Conservation (phyloP, 2,113 vertebrate species). For the Condylura cristata region DNA sequence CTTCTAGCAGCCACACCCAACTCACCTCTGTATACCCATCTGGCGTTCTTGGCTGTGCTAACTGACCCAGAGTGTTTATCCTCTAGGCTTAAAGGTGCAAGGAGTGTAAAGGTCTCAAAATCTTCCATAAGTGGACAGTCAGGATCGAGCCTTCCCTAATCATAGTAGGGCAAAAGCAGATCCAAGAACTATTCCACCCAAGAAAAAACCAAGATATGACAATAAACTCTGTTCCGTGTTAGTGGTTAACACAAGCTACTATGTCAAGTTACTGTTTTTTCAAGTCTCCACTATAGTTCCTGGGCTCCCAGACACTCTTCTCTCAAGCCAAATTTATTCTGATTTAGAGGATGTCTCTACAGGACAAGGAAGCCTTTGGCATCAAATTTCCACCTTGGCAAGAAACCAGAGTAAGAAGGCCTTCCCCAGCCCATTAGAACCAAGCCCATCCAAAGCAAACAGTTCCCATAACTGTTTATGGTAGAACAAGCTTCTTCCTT, state of each 20-base stretch:
- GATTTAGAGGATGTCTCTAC: not conserved
- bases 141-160: not conserved
- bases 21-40: not conserved
- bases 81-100: not conserved
- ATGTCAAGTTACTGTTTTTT: not conserved
- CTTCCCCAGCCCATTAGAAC: conserved; percentile 57
- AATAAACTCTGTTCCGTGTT: not conserved
- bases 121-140: not conserved
- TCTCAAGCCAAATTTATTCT: conserved; percentile 53
- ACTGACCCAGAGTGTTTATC: not conserved
- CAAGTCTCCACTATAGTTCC: not conserved
- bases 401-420: conserved; percentile 69
- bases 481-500: conserved; percentile 68
- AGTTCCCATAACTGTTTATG: conserved; percentile 75
- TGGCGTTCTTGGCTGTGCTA: not conserved
- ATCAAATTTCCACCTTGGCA: conserved; percentile 66
- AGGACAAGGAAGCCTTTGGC: conserved; percentile 58
- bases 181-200: not conserved
- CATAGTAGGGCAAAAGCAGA: not conserved
- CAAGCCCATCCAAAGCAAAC: conserved; percentile 80
- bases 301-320: not conserved
- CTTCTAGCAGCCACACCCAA: not conserved
- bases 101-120: not conserved
- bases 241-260: not conserved
- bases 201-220: not conserved